Evolutionary conservation across 2,113 vertebrate genomes (phyloP).

Genomic region (Hyperopisus bebe): DNA sequence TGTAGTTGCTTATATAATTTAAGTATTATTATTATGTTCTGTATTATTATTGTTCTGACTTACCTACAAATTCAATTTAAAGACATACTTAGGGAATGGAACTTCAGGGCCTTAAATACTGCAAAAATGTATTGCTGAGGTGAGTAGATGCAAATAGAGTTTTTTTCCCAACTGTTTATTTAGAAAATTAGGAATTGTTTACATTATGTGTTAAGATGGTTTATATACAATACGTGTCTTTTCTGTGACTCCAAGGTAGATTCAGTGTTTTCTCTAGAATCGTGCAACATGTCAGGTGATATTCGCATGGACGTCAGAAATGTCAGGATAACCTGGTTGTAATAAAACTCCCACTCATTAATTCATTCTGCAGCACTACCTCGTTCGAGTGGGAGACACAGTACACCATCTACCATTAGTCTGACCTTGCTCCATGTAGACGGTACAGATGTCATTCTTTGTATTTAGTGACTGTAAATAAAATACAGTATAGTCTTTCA

Average conservation of each 20-base stretch:
- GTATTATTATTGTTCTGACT: neutral
- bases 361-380: neutral
- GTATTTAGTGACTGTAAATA: constrained; percentile 20
- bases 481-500: constrained; percentile 12
- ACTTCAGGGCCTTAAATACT: neutral
- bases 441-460: constrained; percentile 15
- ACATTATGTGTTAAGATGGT: neutral
- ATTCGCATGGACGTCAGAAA: neutral
- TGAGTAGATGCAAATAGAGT: neutral
- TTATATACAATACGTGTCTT: neutral
- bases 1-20: neutral
- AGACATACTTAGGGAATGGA: neutral
- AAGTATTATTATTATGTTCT: neutral
- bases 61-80: neutral
- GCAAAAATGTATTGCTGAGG: neutral
- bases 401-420: neutral
- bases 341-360: neutral
- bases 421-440: constrained; percentile 8
- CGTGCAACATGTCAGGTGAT: neutral
- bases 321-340: neutral
- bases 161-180: neutral
- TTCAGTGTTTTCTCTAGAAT: neutral
- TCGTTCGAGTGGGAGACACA: neutral
- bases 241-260: neutral
- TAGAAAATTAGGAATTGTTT: neutral